Evolutionary conservation across 2,888 invertebrate genomes (phyloP).

Genomic region (Hemithea aestivaria): DNA sequence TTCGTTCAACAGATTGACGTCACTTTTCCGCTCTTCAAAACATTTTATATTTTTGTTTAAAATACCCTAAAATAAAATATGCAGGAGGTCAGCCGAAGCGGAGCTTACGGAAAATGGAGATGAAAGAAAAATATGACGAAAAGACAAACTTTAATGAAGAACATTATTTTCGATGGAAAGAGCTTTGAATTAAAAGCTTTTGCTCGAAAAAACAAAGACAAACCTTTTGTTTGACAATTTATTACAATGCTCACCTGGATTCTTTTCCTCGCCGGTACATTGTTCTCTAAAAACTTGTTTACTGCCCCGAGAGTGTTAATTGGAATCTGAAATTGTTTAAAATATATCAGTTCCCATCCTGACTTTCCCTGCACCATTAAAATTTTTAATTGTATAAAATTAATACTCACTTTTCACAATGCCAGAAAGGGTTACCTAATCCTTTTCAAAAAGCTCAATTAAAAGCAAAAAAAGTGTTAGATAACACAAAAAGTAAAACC

Average conservation of each 20-base stretch:
- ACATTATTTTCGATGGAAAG: slow-evolving; percentile 13
- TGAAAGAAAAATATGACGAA: slow-evolving; percentile 10
- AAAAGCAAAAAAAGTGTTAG: no score
- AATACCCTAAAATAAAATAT: slow-evolving; percentile 10
- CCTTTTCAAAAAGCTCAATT: no score
- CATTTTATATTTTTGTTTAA: neutral
- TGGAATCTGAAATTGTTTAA: slow-evolving; percentile 77
- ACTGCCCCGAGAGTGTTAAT: slow-evolving; percentile 83
- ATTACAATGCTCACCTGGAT: slow-evolving; percentile 45
- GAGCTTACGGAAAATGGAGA: slow-evolving; percentile 10
- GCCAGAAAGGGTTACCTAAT: no score
- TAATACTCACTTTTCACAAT: no score
- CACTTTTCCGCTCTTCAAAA: slow-evolving; percentile 1
- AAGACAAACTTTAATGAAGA: slow-evolving; percentile 15
- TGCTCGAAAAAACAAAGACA: slow-evolving; percentile 17
- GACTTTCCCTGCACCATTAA: no score
- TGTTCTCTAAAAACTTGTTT: slow-evolving; percentile 80
- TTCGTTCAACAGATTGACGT: neutral
- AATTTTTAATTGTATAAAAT: no score
- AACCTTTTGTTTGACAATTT: slow-evolving; percentile 9
- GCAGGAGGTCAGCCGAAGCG: slow-evolving; percentile 10
- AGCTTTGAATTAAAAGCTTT: slow-evolving; percentile 20
- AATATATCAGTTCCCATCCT: no score
- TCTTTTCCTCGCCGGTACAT: slow-evolving; percentile 52
- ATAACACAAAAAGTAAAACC: no score